A percentile compares a stretch with the other conserved stretches of the same genome.
Conservation (phyloP, 2,113 vertebrate species). For the Eidolon helvum region DNA sequence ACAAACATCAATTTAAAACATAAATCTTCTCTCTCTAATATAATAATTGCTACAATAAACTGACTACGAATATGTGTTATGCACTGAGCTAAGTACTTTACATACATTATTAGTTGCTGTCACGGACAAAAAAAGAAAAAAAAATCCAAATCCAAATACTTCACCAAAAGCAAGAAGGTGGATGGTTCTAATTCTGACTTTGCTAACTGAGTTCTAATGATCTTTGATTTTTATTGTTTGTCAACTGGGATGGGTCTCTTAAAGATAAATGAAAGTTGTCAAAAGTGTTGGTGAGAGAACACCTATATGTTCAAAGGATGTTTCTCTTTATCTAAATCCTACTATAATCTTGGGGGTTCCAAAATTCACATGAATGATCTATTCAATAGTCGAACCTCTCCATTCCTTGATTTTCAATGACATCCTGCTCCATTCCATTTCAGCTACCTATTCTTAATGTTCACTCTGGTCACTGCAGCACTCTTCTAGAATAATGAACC, state of each 20-base stretch:
- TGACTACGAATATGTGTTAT: neutral
- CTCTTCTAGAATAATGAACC: neutral
- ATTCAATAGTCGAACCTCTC: neutral
- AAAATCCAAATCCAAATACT: neutral
- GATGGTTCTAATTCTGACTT: neutral
- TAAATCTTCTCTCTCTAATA: neutral
- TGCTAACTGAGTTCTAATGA: neutral
- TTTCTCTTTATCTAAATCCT: neutral
- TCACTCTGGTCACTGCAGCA: neutral
- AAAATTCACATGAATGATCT: neutral
- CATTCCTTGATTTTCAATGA: neutral
- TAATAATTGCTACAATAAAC: neutral
- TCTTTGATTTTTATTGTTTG: neutral
- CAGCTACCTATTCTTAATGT: neutral
- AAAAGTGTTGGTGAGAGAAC: neutral
- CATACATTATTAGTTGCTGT: neutral
- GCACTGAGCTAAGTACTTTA: neutral
- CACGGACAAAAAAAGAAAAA: neutral
- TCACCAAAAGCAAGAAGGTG: neutral
- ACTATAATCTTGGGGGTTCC: neutral
- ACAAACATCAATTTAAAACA: neutral
- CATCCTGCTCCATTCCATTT: neutral
- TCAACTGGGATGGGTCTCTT: neutral
- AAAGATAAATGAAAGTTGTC: neutral
- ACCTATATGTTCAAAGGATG: neutral